phyloP scores from a whole-genome alignment of 2,113 vertebrate genomes.

The Burhinus bistriatus region DNA sequence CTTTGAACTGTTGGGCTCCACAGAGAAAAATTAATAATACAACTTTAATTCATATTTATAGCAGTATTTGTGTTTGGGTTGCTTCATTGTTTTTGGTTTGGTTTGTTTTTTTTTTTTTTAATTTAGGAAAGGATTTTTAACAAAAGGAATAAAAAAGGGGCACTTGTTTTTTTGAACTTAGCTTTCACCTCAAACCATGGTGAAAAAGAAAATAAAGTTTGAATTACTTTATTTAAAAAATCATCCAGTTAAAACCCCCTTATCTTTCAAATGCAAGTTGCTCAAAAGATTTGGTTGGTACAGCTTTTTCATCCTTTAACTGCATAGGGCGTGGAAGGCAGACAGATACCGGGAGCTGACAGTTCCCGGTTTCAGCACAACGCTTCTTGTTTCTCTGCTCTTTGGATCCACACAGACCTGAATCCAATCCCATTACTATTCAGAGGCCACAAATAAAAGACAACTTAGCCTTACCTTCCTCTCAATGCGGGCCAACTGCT shows the following conservation, averaged over 20 bases:
- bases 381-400: background rate
- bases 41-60: slow-evolving; percentile 69
- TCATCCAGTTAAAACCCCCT: slow-evolving; percentile 13
- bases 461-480: slow-evolving; percentile 79
- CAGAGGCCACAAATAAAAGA: background rate
- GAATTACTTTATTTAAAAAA: background rate
- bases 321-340: background rate
- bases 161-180: background rate
- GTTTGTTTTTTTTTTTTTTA: background rate
- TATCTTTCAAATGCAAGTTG: slow-evolving; percentile 11
- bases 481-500: slow-evolving; percentile 86
- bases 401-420: background rate
- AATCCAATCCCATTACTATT: background rate
- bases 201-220: background rate
- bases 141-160: slow-evolving; percentile 7
- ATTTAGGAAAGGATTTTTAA: slow-evolving; percentile 36
- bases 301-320: background rate
- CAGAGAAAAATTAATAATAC: slow-evolving; percentile 69
- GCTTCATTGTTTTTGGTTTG: too few relatives aligned
- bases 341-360: background rate
- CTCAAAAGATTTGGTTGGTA: background rate
- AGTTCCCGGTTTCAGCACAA: background rate
- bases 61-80: slow-evolving; percentile 1
- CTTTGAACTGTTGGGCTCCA: slow-evolving; percentile 48
- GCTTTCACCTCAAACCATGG: slow-evolving; percentile 41